These are phyloP conservation scores for Maniola hyperantus DNA, from an alignment of 2,888 invertebrate genomes.

Conservation along the genomic window DNA sequence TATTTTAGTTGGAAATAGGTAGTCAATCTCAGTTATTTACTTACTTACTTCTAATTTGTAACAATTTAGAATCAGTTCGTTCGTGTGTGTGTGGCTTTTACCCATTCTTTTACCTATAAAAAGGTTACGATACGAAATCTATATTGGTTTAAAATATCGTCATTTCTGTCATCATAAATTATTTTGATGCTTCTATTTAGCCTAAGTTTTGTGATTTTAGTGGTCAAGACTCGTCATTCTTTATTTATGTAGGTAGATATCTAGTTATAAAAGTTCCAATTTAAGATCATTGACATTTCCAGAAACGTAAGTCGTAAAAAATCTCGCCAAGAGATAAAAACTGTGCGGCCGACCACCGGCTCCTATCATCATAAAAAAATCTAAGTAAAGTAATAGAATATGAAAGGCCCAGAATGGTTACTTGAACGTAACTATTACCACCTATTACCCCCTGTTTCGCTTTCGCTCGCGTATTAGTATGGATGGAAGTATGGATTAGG, in stretches of 20 bases:
- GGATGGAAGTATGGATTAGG: too few relatives aligned
- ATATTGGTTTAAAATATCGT: neutral
- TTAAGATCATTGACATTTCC: constrained; percentile 20
- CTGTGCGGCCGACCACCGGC: constrained; percentile 4
- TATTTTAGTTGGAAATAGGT: too few relatives aligned
- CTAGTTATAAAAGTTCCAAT: constrained; percentile 7
- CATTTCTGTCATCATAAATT: neutral
- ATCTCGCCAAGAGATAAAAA: constrained; percentile 13
- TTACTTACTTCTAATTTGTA: too few relatives aligned
- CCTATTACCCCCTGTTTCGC: neutral
- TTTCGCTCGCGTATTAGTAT: neutral
- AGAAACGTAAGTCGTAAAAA: constrained; percentile 15
- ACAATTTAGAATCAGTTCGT: too few relatives aligned
- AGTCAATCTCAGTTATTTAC: too few relatives aligned
- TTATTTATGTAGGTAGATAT: constrained; percentile 4
- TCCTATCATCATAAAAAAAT: neutral
- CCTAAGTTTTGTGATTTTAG: neutral
- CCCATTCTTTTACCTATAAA: neutral
- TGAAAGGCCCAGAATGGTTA: neutral
- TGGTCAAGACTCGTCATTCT: constrained; percentile 1
- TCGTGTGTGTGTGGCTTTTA: neutral
- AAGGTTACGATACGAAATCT: neutral
- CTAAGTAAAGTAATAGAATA: neutral
- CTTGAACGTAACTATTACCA: neutral
- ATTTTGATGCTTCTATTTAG: neutral